Base-by-base conservation (phyloP, 2,888 invertebrate species). In the Drosophila paracracens region DNA sequence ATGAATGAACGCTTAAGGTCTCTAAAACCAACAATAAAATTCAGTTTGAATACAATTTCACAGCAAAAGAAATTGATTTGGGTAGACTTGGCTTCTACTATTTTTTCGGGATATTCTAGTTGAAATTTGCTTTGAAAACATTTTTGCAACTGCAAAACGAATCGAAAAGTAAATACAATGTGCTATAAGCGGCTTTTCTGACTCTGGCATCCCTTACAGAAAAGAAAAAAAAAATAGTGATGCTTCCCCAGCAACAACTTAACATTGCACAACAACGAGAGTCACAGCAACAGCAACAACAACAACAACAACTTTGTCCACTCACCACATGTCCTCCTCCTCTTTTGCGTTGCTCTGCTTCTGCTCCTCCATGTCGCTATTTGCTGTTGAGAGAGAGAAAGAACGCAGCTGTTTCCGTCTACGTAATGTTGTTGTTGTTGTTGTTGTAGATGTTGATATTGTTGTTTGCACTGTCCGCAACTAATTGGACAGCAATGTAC, bases 401-500 rank as follows among this genome's bases (percentile, higher is more conserved):
- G 80, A 60, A 62, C 60, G 50, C 8, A 16, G 33, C 33, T 33
- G 33, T 31, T 21, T 52, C 13, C 13, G 1, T 21, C n/a, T 13
- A 29, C n/a, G 29, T 1, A 68, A 4, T 21, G 46, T 21, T 46
- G 46, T 16, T 46, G 46, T 21, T 46, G 46, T 16, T 46, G 21
- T 5, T 43, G 21, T 5, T 43, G 43, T 21, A 16, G 16, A 25
- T 25, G 16, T 16, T 36, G 36, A 16, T 36, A 16, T 3, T 36
- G 16, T 70, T 83, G 87, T 83, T 87, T 84, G 73, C 85, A 76
- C 85, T 70, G 85, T 77, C 77, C 75, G 59, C 82, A 75, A 75
- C 80, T 88, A 84, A 88, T 84, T 84, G 83, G 83, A 53, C 83
- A 75, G 75, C 40, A 70, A 33, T 50, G 62, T 48, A 54, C 67